Conservation (phyloP, 1,140 invertebrate genomes). For the Heliconius himera region DNA sequence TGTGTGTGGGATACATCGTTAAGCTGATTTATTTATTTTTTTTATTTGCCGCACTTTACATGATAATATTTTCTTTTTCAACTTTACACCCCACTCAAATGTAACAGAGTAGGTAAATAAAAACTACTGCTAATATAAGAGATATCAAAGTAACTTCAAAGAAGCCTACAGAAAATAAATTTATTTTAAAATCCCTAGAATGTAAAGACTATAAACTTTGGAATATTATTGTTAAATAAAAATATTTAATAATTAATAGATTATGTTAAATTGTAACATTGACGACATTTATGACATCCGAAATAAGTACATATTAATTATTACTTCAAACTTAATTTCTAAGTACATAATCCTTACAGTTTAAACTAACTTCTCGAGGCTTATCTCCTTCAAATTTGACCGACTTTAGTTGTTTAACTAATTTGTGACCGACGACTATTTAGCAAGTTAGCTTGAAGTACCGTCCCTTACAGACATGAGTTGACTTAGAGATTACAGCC, state of each 20-base stretch:
- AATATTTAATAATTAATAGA: neutral
- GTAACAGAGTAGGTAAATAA: too few relatives aligned
- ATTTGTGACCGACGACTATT: conserved; percentile 14
- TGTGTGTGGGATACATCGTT: too few relatives aligned
- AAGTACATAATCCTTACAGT: neutral
- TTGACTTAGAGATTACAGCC: neutral
- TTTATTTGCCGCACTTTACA: too few relatives aligned
- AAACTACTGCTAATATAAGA: too few relatives aligned
- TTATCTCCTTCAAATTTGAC: conserved; percentile 9
- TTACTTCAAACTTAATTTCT: neutral
- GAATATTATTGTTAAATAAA: too few relatives aligned
- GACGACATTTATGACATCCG: neutral
- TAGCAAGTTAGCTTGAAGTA: conserved; percentile 15
- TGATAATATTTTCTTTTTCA: too few relatives aligned
- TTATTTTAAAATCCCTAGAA: too few relatives aligned
- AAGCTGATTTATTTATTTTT: too few relatives aligned
- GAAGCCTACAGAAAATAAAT: too few relatives aligned
- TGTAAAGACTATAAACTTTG: too few relatives aligned
- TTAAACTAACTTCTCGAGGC: neutral
- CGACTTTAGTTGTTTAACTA: conserved; percentile 1
- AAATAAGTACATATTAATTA: neutral
- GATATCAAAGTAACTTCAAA: too few relatives aligned
- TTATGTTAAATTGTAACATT: neutral
- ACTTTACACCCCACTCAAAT: neutral
- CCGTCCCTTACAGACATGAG: conserved; percentile 10